Evolutionary conservation across 2,113 vertebrate genomes (phyloP), one percentile per base, ranked within the genome.

Genomic region (Phalacrocorax aristotelis): DNA sequence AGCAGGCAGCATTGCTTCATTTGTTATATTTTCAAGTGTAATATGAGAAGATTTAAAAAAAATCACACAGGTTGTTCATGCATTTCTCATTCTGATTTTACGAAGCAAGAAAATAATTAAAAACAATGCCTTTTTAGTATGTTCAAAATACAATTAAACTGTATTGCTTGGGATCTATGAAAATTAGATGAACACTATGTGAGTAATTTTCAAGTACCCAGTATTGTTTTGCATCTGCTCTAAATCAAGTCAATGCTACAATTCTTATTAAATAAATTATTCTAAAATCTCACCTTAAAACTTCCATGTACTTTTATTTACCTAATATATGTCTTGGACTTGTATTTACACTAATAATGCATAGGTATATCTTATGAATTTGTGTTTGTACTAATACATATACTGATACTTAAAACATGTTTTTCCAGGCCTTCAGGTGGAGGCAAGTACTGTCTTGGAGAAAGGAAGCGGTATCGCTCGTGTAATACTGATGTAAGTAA

Each of bases 391-490:
- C 6, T 69, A 52, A 68, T 61, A 29, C 9, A n/a, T 75, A 23
- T 42, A 13, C 30, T 93, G 81, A 96, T 18, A 66, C 22, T 40
- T 42, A 89, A 96, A 96, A 76, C 44, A 80, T 96, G 30, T 98
- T 98, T 97, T 98, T 98, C 96, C 98, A 99, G 99, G 95, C 99
- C 99, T 87, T 99, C 99, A 90, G 99, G 99, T 97, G 99, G 99
- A 98, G 99, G 99, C 83, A 99, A 99, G 97, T 99, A 99, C 30
- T 99, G 99, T 97, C 99, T 99, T 72, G 99, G 99, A 66, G 99
- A 99, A 98, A 99, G 99, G 96, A 99, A 99, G 88, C 98, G 99
- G 18, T 99, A 99, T 97, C 99, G 99, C 75, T 99, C 99, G 38
- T 99, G 99, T 96, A 99, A 99, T 98, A 99, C 98, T 13, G 99